Evolutionary conservation across 2,888 invertebrate species (phyloP).

Genomic region (Aphidius colemani): DNA sequence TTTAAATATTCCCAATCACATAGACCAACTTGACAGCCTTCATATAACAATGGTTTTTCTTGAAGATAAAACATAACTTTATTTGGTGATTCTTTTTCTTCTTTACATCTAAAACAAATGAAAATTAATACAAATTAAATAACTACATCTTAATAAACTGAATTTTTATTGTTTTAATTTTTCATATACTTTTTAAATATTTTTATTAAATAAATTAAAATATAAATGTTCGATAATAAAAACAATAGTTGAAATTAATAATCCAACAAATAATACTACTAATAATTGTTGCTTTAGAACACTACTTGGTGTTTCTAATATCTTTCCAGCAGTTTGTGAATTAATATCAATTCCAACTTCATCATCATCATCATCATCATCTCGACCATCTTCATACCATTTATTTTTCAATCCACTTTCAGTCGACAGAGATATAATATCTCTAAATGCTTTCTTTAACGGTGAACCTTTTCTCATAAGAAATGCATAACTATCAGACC

Average conservation of each 20-base stretch:
- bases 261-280: slow-evolving; percentile 16
- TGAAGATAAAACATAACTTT: slow-evolving; percentile 74
- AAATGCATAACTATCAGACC: slow-evolving; percentile 26
- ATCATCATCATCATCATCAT: background rate
- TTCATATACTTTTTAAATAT: background rate
- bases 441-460: slow-evolving; percentile 16
- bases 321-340: background rate
- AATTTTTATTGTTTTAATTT: too few relatives aligned
- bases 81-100: slow-evolving; percentile 52
- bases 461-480: slow-evolving; percentile 25
- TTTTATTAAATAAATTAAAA: background rate
- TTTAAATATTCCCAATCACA: slow-evolving; percentile 76
- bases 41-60: slow-evolving; percentile 70
- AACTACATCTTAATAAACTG: slow-evolving; percentile 18
- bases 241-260: slow-evolving; percentile 7
- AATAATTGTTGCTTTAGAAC: slow-evolving; percentile 12
- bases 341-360: background rate
- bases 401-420: slow-evolving; percentile 17
- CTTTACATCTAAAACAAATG: slow-evolving; percentile 62
- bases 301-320: slow-evolving; percentile 4
- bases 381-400: slow-evolving; percentile 15
- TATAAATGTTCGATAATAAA: slow-evolving; percentile 19
- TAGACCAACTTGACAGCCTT: slow-evolving; percentile 76
- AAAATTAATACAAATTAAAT: slow-evolving; percentile 19
- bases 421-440: background rate